phyloP scores from a whole-genome alignment of 2,113 vertebrate genomes.

The Azemiops feae region DNA sequence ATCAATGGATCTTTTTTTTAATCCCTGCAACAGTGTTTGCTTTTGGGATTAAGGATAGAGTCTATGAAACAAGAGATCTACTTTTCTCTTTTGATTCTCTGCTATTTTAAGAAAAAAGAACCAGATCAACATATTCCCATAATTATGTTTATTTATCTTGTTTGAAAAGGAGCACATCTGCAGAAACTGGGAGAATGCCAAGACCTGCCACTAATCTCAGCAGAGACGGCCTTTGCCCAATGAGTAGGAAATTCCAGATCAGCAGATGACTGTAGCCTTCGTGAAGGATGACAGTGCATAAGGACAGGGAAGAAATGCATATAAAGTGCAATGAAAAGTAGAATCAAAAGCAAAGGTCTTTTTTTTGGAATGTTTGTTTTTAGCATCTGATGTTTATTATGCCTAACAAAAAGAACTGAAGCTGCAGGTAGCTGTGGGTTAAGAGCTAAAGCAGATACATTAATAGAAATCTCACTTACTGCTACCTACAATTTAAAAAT shows the following conservation, averaged over 20 bases:
- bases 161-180: neutral
- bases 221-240: neutral
- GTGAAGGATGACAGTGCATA: neutral
- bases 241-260: neutral
- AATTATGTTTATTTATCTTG: neutral
- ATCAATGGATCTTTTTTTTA: neutral
- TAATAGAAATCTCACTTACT: neutral
- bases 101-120: neutral
- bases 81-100: neutral
- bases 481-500: neutral
- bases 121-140: neutral
- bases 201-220: neutral
- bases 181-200: neutral
- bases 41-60: neutral
- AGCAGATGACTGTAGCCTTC: neutral
- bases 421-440: neutral
- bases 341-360: neutral
- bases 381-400: neutral
- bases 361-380: neutral
- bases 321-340: neutral
- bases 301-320: neutral
- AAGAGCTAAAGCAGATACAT: neutral
- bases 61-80: neutral
- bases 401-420: neutral
- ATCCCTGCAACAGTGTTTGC: neutral